These are phyloP conservation scores for Orthonychiurus folsomi DNA, from an alignment of 2,888 invertebrate genomes.

Conservation along the genomic window DNA sequence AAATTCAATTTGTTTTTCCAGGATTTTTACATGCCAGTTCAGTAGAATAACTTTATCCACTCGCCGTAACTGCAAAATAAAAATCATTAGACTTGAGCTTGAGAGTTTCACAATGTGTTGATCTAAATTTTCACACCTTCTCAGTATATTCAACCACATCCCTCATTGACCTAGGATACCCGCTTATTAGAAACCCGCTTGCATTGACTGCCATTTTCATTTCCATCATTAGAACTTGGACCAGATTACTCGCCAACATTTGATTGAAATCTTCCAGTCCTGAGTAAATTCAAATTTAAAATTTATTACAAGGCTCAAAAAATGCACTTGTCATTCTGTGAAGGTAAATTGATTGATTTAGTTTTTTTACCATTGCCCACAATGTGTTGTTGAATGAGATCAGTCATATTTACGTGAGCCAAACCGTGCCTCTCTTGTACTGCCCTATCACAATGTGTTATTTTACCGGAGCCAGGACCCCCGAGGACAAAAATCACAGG, in stretches of 20 bases:
- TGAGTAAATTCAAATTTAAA: conserved; percentile 10
- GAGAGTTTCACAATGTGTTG: neutral
- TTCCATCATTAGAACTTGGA: conserved; percentile 81
- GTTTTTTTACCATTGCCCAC: conserved; percentile 78
- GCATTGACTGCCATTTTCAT: conserved; percentile 87
- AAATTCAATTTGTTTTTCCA: conserved; percentile 82
- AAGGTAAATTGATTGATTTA: no score
- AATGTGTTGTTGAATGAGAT: conserved; percentile 77
- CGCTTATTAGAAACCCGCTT: conserved; percentile 77
- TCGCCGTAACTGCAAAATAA: conserved; percentile 64
- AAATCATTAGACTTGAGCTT: conserved; percentile 7
- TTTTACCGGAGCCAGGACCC: conserved; percentile 95
- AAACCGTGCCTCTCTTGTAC: conserved; percentile 77
- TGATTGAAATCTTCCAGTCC: conserved; percentile 68
- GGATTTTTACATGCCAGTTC: conserved; percentile 74
- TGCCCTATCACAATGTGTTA: conserved; percentile 89
- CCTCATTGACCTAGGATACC: conserved; percentile 82
- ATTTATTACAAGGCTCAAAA: neutral
- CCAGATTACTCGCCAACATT: conserved; percentile 74
- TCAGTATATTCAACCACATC: conserved; percentile 86
- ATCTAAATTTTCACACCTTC: conserved; percentile 53
- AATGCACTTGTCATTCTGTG: no score
- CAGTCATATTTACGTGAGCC: conserved; percentile 84
- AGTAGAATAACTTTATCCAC: conserved; percentile 77
- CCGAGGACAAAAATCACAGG: conserved; percentile 88